Percentiles rank a stretch among this genome's conserved stretches.
These are phyloP conservation scores for Platycheirus albimanus DNA, from an alignment of 2,888 invertebrate species.

Conservation along the genomic window DNA sequence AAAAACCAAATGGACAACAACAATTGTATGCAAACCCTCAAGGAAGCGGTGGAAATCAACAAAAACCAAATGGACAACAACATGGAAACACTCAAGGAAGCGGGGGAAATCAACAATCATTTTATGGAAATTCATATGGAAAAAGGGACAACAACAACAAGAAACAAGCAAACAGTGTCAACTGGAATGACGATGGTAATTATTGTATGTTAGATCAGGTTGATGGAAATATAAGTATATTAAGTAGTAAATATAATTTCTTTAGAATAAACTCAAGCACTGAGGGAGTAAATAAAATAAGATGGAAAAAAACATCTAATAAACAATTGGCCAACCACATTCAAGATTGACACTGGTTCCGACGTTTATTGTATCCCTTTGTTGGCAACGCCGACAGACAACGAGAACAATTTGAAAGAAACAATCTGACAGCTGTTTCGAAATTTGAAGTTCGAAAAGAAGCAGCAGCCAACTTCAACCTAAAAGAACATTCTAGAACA, in stretches of 20 bases:
- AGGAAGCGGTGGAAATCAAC: too few relatives aligned
- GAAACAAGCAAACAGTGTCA: constrained; percentile 22
- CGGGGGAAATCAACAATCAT: too few relatives aligned
- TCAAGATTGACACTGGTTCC: too few relatives aligned
- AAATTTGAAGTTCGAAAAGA: too few relatives aligned
- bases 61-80: constrained; percentile 1
- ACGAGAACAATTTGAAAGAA: too few relatives aligned
- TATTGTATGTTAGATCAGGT: constrained; percentile 20
- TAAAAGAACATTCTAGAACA: too few relatives aligned
- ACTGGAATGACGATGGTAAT: constrained; percentile 29
- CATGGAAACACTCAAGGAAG: too few relatives aligned
- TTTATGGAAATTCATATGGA: too few relatives aligned
- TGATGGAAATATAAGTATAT: constrained; percentile 32
- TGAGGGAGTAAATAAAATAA: constrained; percentile 5
- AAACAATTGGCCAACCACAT: constrained; percentile 26
- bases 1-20: constrained; percentile 25
- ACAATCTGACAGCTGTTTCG: too few relatives aligned
- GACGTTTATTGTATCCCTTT: constrained; percentile 46
- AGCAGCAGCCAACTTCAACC: too few relatives aligned
- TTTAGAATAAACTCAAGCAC: constrained; percentile 34
- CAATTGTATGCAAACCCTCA: background rate
- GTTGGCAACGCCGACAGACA: too few relatives aligned
- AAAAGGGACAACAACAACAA: constrained; percentile 24
- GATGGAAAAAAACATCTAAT: constrained; percentile 12
- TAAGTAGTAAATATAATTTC: constrained; percentile 31